These are phyloP conservation scores for Rhaphigaster nebulosa DNA, from an alignment of 2,888 invertebrate genomes.

Conservation along the genomic window DNA sequence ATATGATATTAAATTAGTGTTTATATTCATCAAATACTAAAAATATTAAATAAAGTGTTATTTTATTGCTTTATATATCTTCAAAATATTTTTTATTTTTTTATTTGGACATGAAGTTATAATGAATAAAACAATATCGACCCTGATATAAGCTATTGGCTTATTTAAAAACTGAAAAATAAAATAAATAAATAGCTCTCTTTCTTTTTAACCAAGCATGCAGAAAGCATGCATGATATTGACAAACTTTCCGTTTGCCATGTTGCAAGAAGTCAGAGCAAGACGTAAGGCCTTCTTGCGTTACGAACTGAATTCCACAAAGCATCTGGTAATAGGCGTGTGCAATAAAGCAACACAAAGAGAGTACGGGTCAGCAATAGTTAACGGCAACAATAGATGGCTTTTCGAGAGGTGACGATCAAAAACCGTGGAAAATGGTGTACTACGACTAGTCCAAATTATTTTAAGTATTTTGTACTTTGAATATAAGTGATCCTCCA, in stretches of 20 bases:
- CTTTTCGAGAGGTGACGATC: neutral
- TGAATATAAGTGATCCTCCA: neutral
- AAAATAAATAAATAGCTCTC: neutral
- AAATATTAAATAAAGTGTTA: no score
- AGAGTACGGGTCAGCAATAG: neutral
- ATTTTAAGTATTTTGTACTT: neutral
- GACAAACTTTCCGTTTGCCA: neutral
- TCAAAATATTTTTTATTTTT: no score
- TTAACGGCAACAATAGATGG: neutral
- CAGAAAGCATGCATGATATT: neutral
- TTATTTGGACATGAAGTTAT: no score
- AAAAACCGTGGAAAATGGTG: neutral
- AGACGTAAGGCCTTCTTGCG: conserved; percentile 25
- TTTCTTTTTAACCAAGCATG: neutral
- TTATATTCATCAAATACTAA: no score
- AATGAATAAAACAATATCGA: no score
- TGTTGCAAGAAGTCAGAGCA: neutral
- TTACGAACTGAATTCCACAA: conserved; percentile 11
- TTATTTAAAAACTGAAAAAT: neutral
- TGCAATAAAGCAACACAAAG: conserved; percentile 19
- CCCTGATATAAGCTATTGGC: neutral
- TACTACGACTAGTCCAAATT: neutral
- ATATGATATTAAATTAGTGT: no score
- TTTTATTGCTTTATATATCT: no score
- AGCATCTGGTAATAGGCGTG: neutral